Evolutionary conservation across 2,113 vertebrate genomes (phyloP).

Genomic region (Holacanthus passer): DNA sequence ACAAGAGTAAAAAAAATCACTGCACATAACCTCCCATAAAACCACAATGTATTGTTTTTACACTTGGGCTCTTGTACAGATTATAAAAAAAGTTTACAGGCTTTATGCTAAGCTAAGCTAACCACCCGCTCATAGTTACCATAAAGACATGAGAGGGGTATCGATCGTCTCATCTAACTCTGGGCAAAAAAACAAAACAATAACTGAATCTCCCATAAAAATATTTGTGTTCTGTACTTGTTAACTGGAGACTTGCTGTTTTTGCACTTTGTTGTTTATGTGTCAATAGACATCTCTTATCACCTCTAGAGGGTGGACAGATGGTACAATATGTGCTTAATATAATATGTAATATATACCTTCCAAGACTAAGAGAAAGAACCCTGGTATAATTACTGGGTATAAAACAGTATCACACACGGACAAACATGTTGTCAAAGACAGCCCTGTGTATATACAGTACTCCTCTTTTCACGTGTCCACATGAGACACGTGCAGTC

Average conservation of each 20-base stretch:
- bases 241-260: neutral
- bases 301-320: neutral
- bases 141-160: no score
- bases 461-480: slow-evolving; percentile 33
- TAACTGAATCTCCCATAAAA: neutral
- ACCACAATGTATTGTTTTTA: neutral
- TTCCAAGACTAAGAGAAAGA: slow-evolving; percentile 5
- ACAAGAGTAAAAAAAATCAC: neutral
- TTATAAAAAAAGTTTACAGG: neutral
- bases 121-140: neutral
- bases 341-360: neutral
- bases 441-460: slow-evolving; percentile 7
- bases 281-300: neutral
- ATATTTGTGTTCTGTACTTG: neutral
- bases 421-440: neutral
- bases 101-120: neutral
- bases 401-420: neutral
- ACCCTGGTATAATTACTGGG: neutral
- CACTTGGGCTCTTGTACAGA: neutral
- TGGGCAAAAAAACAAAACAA: neutral
- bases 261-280: neutral
- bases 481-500: slow-evolving; percentile 39
- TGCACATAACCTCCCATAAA: neutral
- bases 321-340: neutral
- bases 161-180: neutral